Evolutionary conservation across 2,888 invertebrate species (phyloP), one percentile per base, ranked within the genome.

Genomic region (Caenorhabditis wallacei): DNA sequence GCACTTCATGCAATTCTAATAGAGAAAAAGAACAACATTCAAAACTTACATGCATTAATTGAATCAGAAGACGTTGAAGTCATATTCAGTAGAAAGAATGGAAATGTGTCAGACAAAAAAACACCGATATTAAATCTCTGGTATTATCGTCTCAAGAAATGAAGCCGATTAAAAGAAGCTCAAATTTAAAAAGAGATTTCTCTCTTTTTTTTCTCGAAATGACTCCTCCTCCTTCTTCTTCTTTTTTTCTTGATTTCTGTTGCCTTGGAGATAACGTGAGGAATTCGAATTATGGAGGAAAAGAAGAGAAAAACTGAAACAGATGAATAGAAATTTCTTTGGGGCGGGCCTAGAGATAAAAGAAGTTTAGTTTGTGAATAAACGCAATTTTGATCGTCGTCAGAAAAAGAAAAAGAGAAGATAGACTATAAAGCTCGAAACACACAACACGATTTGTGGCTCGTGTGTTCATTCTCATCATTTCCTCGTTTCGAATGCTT

Each of bases 391-490:
- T 64, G 64, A 74, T 51, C 63, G 61, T n/a, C n/a, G n/a, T 59
- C 24, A 53, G n/a, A n/a, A n/a, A n/a, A 30, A n/a, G 53, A 51
- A 56, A 63, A 43, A 22, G 22, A 61, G 37, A 56, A 56, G 56
- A 56, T 20, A 68, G 70, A 35, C 66, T 66, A 54, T 68, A 68
- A 68, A 43, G 68, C 16, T 72, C 66, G 64, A 74, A 74, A 74
- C 64, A 57, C 66, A 64, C 64, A 72, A 64, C 64, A 72, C 63
- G 72, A 72, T 72, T 63, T 72, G 54, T 72, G 72, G 4, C 72
- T 64, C 66, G 37, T 13, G 18, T 53, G 30, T 35, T 35, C 20
- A 20, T 53, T 18, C 37, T 74, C 74, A 74, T 74, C 64, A 35
- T 48, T 35, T 56, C 43, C 64, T 22, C 53, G 24, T 63, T 61